Evolutionary conservation across 2,888 invertebrate species (phyloP).

Genomic region (Lasioglossum vierecki): DNA sequence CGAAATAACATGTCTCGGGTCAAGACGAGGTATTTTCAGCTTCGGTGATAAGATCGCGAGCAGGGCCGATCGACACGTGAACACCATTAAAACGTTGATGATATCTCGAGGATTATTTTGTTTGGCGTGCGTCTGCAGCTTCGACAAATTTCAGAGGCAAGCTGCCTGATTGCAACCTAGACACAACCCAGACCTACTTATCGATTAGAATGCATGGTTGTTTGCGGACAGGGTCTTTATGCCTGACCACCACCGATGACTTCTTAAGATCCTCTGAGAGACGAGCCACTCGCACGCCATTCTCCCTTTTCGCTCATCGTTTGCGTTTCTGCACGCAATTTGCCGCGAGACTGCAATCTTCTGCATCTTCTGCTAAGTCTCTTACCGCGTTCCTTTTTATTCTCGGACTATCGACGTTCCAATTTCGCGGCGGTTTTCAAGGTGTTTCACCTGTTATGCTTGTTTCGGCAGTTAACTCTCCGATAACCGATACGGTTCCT

Average conservation of each 20-base stretch:
- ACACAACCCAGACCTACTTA: constrained; percentile 61
- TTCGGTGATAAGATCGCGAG: not conserved
- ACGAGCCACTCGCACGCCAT: not conserved
- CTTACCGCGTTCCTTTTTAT: not conserved
- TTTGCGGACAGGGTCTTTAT: not conserved
- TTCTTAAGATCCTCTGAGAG: not conserved
- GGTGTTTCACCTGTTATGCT: not conserved
- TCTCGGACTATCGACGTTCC: not conserved
- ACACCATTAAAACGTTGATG: not conserved
- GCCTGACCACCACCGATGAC: not conserved
- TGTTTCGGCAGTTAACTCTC: not conserved
- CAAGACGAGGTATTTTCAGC: constrained; percentile 3
- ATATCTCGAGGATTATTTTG: constrained; percentile 31
- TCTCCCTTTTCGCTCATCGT: not conserved
- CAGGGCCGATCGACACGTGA: not conserved
- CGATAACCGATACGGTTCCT: too few relatives aligned
- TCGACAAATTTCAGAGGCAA: constrained; percentile 45
- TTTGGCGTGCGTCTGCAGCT: constrained; percentile 35
- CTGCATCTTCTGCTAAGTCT: not conserved
- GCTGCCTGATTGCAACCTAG: constrained; percentile 44
- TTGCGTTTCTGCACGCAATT: not conserved
- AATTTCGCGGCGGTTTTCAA: not conserved
- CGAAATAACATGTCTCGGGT: not conserved
- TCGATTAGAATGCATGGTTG: constrained; percentile 39
- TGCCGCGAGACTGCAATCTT: not conserved